phyloP scores from a whole-genome alignment of 2,797 vertebrate species.

The Cossypha dichroa region DNA sequence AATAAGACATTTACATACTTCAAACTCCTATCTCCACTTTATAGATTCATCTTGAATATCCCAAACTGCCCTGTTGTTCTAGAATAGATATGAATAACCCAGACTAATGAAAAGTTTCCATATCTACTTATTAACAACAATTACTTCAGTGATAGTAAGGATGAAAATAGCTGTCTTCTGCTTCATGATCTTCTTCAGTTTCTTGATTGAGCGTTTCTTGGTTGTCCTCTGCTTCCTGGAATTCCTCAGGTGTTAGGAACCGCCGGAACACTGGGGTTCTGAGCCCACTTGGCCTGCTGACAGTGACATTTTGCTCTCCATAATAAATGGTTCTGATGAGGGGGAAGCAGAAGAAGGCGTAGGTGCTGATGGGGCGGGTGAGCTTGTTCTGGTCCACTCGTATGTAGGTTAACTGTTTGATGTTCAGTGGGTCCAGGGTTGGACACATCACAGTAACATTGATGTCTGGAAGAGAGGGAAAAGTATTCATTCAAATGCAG shows the following conservation, averaged over 20 bases:
- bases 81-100: not conserved
- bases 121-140: not conserved
- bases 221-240: conserved; percentile 61
- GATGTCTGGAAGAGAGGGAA: conserved; percentile 73
- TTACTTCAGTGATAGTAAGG: conserved; percentile 65
- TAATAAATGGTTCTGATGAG: conserved; percentile 81
- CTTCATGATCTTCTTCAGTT: conserved; percentile 24
- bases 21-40: not conserved
- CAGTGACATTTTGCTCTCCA: conserved; percentile 76
- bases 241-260: conserved; percentile 66
- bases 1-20: not conserved
- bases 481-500: not conserved
- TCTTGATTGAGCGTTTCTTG: not conserved
- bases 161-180: conserved; percentile 55
- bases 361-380: conserved; percentile 74
- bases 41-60: not conserved
- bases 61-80: not conserved
- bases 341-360: conserved; percentile 80
- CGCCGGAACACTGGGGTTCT: conserved; percentile 68
- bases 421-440: conserved; percentile 61
- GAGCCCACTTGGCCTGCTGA: conserved; percentile 57
- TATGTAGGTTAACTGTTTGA: conserved; percentile 82
- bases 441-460: conserved; percentile 83
- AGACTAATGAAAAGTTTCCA: not conserved
- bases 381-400: conserved; percentile 83